phyloP scores from a whole-genome alignment of 2,797 vertebrate species.

The Siniperca scherzeri region DNA sequence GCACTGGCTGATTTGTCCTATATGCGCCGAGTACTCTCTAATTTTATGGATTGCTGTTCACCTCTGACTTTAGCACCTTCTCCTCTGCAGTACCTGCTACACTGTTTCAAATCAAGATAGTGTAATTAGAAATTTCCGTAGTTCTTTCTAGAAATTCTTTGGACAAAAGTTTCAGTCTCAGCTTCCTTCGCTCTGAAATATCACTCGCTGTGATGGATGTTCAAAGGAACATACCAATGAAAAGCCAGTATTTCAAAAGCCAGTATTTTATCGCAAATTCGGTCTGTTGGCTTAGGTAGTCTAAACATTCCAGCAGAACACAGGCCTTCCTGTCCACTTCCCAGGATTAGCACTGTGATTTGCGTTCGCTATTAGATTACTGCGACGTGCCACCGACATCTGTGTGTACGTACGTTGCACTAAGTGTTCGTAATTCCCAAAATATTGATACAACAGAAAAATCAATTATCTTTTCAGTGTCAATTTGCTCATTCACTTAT shows the following conservation, averaged over 20 bases:
- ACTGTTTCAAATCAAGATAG: constrained; percentile 37
- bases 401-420: constrained; percentile 48
- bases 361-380: constrained; percentile 78
- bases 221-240: constrained; percentile 63
- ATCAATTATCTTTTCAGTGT: constrained; percentile 63
- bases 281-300: constrained; percentile 71
- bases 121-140: constrained; percentile 33
- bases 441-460: constrained; percentile 76
- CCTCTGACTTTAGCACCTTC: not conserved
- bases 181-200: constrained; percentile 38
- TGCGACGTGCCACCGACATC: constrained; percentile 64
- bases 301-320: constrained; percentile 84
- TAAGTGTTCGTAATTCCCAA: constrained; percentile 70
- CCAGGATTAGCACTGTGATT: constrained; percentile 74
- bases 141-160: constrained; percentile 27
- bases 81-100: not conserved
- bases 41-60: not conserved
- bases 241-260: constrained; percentile 70
- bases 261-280: constrained; percentile 64
- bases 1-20: not conserved
- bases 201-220: constrained; percentile 34
- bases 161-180: constrained; percentile 23
- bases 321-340: constrained; percentile 76
- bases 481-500: constrained; percentile 68
- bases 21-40: not conserved